Percentiles rank a stretch among this genome's conserved stretches.
These are phyloP conservation scores for Bos javanicus DNA, from an alignment of 2,113 vertebrate species.

Conservation along the genomic window DNA sequence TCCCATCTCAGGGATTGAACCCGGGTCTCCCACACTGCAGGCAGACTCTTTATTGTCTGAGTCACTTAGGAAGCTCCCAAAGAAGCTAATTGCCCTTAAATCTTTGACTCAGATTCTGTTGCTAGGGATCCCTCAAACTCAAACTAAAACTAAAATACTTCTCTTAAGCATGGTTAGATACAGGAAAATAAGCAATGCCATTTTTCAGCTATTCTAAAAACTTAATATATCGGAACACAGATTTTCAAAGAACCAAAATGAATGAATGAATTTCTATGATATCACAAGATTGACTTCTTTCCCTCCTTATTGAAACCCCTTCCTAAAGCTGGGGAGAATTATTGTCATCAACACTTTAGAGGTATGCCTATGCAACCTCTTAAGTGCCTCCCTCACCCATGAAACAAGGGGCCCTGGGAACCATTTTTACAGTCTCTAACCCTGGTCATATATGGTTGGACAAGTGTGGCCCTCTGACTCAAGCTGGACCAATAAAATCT, in stretches of 20 bases:
- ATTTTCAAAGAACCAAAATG: background rate
- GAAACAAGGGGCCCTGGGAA: background rate
- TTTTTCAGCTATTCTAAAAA: background rate
- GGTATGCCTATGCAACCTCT: background rate
- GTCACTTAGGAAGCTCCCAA: background rate
- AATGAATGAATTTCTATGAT: background rate
- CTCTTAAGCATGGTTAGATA: background rate
- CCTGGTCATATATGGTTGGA: background rate
- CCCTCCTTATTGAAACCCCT: background rate
- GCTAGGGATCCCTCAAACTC: background rate
- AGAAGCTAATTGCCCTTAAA: background rate
- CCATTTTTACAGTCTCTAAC: background rate
- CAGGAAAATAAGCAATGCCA: background rate
- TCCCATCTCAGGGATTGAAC: background rate
- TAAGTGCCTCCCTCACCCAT: background rate
- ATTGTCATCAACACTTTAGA: background rate
- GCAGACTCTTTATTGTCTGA: background rate
- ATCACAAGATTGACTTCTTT: background rate
- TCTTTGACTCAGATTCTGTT: background rate
- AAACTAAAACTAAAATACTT: background rate
- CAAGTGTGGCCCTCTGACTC: background rate
- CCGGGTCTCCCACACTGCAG: fast-evolving
- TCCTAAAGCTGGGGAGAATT: background rate
- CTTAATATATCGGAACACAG: background rate
- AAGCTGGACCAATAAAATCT: background rate